Evolutionary conservation across 1,140 invertebrate genomes (phyloP).

Genomic region (Lerema accius): DNA sequence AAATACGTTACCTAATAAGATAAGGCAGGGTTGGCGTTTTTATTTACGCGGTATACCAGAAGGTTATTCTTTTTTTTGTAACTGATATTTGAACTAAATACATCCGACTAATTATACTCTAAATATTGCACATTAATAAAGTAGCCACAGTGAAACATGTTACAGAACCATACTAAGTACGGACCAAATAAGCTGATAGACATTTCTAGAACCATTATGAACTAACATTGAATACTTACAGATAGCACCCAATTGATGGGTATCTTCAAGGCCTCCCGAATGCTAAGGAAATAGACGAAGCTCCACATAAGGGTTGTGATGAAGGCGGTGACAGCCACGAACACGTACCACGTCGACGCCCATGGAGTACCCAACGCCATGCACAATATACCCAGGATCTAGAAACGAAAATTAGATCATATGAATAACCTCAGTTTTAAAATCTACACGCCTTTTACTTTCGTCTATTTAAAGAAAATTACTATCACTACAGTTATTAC

Average conservation of each 20-base stretch:
- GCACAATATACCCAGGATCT: constrained; percentile 90
- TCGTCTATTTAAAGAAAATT: background rate
- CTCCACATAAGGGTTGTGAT: constrained; percentile 92
- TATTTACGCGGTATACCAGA: too few relatives aligned
- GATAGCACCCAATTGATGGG: constrained; percentile 93
- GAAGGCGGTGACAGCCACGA: constrained; percentile 91
- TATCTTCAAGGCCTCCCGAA: constrained; percentile 89
- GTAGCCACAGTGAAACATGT: too few relatives aligned
- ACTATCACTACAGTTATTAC: background rate
- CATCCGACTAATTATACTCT: too few relatives aligned
- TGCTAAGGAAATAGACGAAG: constrained; percentile 90
- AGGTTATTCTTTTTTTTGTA: too few relatives aligned
- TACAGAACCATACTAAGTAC: too few relatives aligned
- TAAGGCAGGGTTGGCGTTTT: too few relatives aligned
- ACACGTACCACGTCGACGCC: constrained; percentile 90
- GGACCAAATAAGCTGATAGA: too few relatives aligned
- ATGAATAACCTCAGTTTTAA: too few relatives aligned
- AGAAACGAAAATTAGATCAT: constrained; percentile 78
- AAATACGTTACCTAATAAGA: too few relatives aligned
- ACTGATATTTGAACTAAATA: too few relatives aligned
- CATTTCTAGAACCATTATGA: too few relatives aligned
- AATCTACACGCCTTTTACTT: background rate
- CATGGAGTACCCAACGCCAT: constrained; percentile 55
- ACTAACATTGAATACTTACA: constrained; percentile 85
- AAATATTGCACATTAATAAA: too few relatives aligned